Evolutionary conservation across 1,140 invertebrate species (phyloP).

Genomic region (Bombus cullumanus): DNA sequence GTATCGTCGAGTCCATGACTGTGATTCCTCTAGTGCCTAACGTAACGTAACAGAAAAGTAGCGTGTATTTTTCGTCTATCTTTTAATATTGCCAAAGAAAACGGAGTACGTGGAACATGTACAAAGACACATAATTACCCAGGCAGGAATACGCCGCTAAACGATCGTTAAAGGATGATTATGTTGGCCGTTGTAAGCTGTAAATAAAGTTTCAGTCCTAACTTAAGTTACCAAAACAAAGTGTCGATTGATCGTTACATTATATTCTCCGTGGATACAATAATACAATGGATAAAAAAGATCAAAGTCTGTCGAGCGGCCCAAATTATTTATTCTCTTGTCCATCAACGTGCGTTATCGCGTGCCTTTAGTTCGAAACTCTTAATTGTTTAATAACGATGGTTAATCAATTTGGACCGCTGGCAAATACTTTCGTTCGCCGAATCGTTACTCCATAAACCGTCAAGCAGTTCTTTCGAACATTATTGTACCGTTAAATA

Average conservation of each 20-base stretch:
- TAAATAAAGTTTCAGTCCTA: conserved; percentile 65
- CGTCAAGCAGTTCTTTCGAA: conserved; percentile 41
- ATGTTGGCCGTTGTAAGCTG: conserved; percentile 50
- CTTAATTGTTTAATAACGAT: neutral
- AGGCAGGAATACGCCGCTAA: neutral
- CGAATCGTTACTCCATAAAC: conserved; percentile 35
- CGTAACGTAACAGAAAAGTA: conserved; percentile 55
- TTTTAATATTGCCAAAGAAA: conserved; percentile 73
- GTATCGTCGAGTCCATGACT: conserved; percentile 69
- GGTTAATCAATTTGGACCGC: conserved; percentile 12
- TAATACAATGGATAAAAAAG: conserved; percentile 16
- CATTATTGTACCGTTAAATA: conserved; percentile 66
- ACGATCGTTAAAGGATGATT: neutral
- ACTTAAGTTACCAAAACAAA: conserved; percentile 68
- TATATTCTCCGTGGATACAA: conserved; percentile 17
- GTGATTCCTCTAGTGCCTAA: conserved; percentile 78
- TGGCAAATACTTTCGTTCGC: neutral
- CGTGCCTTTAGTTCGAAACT: neutral
- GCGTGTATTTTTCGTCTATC: conserved; percentile 57
- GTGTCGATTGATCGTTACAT: conserved; percentile 23
- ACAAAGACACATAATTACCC: conserved; percentile 50
- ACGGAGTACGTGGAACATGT: conserved; percentile 40
- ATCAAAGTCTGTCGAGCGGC: neutral
- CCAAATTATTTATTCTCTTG: neutral
- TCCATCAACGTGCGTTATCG: neutral